A percentile compares a stretch with the other conserved stretches of the same genome.
Evolutionary conservation across 1,140 invertebrate genomes (phyloP).

Genomic region (Drosophila nebulosa): DNA sequence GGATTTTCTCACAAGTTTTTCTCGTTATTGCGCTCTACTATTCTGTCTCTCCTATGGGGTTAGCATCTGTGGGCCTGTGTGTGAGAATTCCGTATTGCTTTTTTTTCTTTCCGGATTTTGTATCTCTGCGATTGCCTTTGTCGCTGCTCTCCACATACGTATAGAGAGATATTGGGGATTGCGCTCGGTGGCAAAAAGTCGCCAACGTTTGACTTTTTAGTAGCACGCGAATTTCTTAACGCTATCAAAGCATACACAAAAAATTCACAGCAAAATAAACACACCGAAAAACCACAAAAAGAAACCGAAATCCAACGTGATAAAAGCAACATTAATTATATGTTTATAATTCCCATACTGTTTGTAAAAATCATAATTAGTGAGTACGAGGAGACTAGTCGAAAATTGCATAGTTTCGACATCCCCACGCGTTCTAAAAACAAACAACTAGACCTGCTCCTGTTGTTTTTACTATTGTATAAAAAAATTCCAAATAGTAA

Average conservation of each 20-base stretch:
- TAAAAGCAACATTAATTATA: slow-evolving; percentile 50
- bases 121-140: slow-evolving; percentile 6
- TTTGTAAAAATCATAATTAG: slow-evolving; percentile 72
- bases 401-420: neutral
- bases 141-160: slow-evolving; percentile 26
- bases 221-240: slow-evolving; percentile 75
- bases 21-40: slow-evolving; percentile 20
- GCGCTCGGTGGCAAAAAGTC: slow-evolving; percentile 65
- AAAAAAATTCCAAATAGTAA: neutral
- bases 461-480: neutral
- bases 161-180: slow-evolving; percentile 20
- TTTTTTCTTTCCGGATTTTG: slow-evolving; percentile 28
- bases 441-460: slow-evolving; percentile 1
- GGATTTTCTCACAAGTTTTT: slow-evolving; percentile 50
- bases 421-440: slow-evolving; percentile 16
- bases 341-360: slow-evolving; percentile 75
- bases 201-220: slow-evolving; percentile 75
- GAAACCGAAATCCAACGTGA: neutral
- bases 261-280: slow-evolving; percentile 53
- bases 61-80: slow-evolving; percentile 23
- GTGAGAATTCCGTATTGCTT: slow-evolving; percentile 32
- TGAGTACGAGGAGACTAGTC: slow-evolving; percentile 59
- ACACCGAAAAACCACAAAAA: slow-evolving; percentile 15
- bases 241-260: slow-evolving; percentile 43
- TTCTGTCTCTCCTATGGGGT: slow-evolving; percentile 15